Base-by-base conservation (phyloP, 2,113 vertebrate species). In the Gymnocephalus cernua region DNA sequence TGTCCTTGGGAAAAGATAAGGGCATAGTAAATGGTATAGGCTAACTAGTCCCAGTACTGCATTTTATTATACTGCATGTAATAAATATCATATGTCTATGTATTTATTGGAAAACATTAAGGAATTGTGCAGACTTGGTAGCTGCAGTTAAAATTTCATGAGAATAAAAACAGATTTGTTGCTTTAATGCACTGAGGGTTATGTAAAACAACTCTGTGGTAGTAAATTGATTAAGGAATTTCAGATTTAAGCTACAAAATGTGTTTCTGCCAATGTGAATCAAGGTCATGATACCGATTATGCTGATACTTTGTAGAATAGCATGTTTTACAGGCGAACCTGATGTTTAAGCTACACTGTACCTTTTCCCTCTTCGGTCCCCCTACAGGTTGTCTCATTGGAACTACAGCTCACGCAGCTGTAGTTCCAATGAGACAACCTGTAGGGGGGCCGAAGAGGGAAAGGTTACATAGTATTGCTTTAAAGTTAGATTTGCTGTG, bases 131-230 rank as follows among this genome's bases (percentile, higher is more conserved):
- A 63, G 25, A 2, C 45, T 41, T n/a, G 14, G 21, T 21, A 27
- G 64, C 57, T 69, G 23, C 12, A 44, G 38, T 81, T 70, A 61
- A 62, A 75, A 66, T 50, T 84, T 74, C 12, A 86, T 50, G 19
- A 62, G 27, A 15, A 56, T 27, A 65, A 48, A 18, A 19, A 32
- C 10, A 21, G 27, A 62, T 50, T 29, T 59, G 19, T 8, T 41
- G 16, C 47, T 59, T 61, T 16, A 77, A 62, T 66, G 32, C 16
- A 73, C 23, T n/a, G 3, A 61, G 47, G 32, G 32, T 25, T 16
- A 32, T 56, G 38, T 50, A n/a, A 79, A 38, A 59, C 23, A 70
- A 51, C 65, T 61, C 23, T 53, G 25, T 41, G 66, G 75, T 23
- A 2, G 6, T 65, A 48, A 85, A 59, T 16, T 56, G 21, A 83